Conservation (phyloP, 2,797 vertebrate species). For the Microctenopoma lineatum region DNA sequence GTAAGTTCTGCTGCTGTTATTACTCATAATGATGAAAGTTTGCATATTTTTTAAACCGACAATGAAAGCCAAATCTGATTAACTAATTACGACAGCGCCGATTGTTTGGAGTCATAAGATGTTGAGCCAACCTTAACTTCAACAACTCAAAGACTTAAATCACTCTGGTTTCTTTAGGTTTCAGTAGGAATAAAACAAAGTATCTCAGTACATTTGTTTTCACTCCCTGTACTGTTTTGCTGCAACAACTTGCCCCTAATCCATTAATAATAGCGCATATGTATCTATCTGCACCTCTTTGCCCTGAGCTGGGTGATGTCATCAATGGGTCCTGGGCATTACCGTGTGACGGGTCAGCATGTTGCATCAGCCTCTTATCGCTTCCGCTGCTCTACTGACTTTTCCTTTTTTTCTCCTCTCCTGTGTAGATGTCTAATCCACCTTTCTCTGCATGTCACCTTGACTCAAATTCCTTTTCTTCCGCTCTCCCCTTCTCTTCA, state of each 20-base stretch:
- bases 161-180: constrained; percentile 1
- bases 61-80: constrained; percentile 67
- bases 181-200: constrained; percentile 8
- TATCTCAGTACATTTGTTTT: neutral
- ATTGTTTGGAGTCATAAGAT: constrained; percentile 59
- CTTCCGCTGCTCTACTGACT: constrained; percentile 8
- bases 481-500: neutral
- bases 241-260: constrained; percentile 14
- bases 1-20: constrained; percentile 53
- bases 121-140: constrained; percentile 52
- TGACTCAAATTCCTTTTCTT: constrained; percentile 15
- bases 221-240: constrained; percentile 2
- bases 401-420: constrained; percentile 4
- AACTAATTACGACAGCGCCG: constrained; percentile 63
- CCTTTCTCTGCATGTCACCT: constrained; percentile 28
- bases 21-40: constrained; percentile 68
- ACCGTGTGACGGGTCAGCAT: constrained; percentile 56
- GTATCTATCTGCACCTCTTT: constrained; percentile 34
- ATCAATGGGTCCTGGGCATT: constrained; percentile 31
- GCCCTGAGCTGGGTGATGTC: constrained; percentile 50
- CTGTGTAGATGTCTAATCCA: constrained; percentile 19
- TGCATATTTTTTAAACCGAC: constrained; percentile 68
- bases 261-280: constrained; percentile 36
- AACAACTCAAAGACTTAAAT: constrained; percentile 42
- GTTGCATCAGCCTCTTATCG: constrained; percentile 29